Evolutionary conservation across 2,888 invertebrate species (phyloP).

Genomic region (Cantharis flavilabris): DNA sequence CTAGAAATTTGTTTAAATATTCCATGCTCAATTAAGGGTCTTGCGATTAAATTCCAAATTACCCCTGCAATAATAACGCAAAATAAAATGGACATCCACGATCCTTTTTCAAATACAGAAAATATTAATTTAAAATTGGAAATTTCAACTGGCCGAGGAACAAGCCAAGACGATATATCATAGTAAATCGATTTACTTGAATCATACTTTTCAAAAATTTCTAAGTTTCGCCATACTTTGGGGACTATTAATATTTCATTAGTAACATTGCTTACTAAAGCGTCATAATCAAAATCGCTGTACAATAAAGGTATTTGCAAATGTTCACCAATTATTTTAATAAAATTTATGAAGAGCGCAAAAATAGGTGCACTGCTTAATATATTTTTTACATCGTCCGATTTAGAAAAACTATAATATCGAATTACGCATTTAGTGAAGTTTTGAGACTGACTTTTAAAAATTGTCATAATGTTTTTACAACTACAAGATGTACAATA

Average conservation of each 20-base stretch:
- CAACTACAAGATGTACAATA: not conserved
- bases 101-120: not conserved
- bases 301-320: not conserved
- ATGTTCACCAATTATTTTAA: not conserved
- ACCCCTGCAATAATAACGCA: not conserved
- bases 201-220: not conserved
- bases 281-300: not conserved
- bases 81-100: not conserved
- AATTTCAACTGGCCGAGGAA: not conserved
- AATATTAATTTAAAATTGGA: not conserved
- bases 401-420: not conserved
- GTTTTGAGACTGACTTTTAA: not conserved
- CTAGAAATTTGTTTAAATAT: not conserved
- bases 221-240: fast-evolving
- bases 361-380: not conserved
- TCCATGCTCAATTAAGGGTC: not conserved
- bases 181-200: not conserved
- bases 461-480: not conserved
- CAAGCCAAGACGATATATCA: not conserved
- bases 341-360: not conserved
- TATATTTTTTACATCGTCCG: not conserved
- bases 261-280: too few species aligned
- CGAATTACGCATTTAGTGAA: not conserved
- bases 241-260: not conserved
- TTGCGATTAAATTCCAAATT: not conserved